These are phyloP conservation scores for Paradisaea rubra DNA, from an alignment of 2,113 vertebrate genomes.

Conservation along the genomic window DNA sequence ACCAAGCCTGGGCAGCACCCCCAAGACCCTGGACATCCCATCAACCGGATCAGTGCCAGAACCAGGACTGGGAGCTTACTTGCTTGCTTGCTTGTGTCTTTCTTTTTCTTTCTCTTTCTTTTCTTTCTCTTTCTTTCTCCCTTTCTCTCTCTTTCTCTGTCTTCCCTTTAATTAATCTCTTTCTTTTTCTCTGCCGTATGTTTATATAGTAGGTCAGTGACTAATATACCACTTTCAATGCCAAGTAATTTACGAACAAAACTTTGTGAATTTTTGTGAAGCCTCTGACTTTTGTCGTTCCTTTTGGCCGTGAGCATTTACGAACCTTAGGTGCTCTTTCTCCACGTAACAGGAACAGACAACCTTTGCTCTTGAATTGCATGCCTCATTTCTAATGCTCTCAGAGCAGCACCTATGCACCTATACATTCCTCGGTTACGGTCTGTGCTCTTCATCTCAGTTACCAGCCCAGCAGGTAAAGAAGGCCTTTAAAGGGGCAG, in stretches of 20 bases:
- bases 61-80: not conserved
- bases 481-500: not conserved
- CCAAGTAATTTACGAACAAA: not conserved
- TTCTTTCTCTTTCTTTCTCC: too few relatives aligned
- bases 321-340: not conserved
- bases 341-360: accelerated
- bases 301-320: not conserved
- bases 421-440: accelerated
- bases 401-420: not conserved
- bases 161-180: not conserved
- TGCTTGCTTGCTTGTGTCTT: not conserved
- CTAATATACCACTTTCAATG: not conserved
- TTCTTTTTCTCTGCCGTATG: not conserved
- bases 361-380: not conserved
- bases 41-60: not conserved
- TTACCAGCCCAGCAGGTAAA: not conserved
- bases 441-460: not conserved
- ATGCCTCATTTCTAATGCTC: not conserved
- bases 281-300: accelerated
- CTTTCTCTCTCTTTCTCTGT: not conserved
- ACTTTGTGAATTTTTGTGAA: not conserved
- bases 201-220: not conserved
- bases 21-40: not conserved
- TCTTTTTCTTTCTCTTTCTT: not conserved
- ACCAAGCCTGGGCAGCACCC: not conserved